Conservation (phyloP, 2,113 vertebrate genomes). For the Rana temporaria region DNA sequence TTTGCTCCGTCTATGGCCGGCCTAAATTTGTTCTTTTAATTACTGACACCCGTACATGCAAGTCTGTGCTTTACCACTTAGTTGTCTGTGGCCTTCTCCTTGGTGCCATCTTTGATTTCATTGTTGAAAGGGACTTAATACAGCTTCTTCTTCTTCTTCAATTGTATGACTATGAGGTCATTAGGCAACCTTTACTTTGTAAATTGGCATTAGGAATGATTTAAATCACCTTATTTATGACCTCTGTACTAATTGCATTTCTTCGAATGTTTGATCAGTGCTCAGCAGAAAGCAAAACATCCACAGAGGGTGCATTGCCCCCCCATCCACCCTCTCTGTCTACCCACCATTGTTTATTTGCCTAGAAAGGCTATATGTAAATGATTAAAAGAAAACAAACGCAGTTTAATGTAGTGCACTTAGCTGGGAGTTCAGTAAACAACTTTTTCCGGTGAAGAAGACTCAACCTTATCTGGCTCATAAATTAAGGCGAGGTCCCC, state of each 20-base stretch:
- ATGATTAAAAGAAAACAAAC: conserved; percentile 54
- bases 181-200: neutral
- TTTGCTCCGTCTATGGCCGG: too few relatives aligned
- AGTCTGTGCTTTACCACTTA: too few relatives aligned
- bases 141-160: neutral
- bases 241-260: neutral
- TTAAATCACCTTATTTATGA: neutral
- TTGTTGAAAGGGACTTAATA: too few relatives aligned
- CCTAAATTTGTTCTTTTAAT: too few relatives aligned
- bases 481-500: conserved; percentile 54
- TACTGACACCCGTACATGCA: too few relatives aligned
- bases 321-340: neutral
- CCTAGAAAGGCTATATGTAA: conserved; percentile 32
- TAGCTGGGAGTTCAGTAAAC: neutral
- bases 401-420: neutral
- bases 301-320: neutral
- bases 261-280: neutral
- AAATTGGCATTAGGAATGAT: neutral
- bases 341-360: conserved; percentile 35
- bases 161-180: neutral
- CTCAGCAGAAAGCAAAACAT: neutral
- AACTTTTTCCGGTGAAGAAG: neutral
- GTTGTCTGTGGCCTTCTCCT: too few relatives aligned
- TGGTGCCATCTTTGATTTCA: too few relatives aligned
- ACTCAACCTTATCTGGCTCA: conserved; percentile 50